These are phyloP conservation scores for Trissoscelio sp. DNA, from an alignment of 2,888 invertebrate species.

Conservation along the genomic window DNA sequence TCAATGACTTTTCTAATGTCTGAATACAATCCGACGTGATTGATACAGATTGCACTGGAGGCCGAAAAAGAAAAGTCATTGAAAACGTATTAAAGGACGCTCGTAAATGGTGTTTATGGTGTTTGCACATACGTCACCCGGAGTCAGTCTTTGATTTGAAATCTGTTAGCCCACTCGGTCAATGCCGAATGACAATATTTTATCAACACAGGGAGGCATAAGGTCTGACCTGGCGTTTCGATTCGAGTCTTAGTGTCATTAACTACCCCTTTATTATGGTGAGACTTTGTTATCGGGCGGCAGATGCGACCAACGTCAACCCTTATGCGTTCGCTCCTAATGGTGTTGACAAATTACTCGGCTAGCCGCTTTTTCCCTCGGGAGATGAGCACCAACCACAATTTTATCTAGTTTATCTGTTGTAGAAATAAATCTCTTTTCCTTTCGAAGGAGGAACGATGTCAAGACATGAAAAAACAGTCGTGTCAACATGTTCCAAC, in stretches of 20 bases:
- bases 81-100: slow-evolving; percentile 60
- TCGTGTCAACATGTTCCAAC: neutral
- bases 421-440: slow-evolving; percentile 44
- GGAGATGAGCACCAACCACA: slow-evolving; percentile 72
- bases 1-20: slow-evolving; percentile 46
- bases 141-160: slow-evolving; percentile 59
- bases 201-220: slow-evolving; percentile 81
- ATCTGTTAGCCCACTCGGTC: slow-evolving; percentile 70
- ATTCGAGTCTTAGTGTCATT: slow-evolving; percentile 78
- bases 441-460: neutral
- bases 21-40: slow-evolving; percentile 54
- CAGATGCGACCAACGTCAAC: slow-evolving; percentile 82
- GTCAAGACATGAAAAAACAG: neutral
- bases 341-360: slow-evolving; percentile 84
- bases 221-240: slow-evolving; percentile 73
- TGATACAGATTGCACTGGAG: slow-evolving; percentile 57
- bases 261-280: slow-evolving; percentile 82
- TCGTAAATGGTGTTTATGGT: slow-evolving; percentile 65
- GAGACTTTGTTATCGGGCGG: slow-evolving; percentile 73
- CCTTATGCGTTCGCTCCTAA: slow-evolving; percentile 79
- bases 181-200: slow-evolving; percentile 80
- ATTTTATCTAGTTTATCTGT: slow-evolving; percentile 64
- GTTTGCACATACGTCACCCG: slow-evolving; percentile 62
- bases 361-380: slow-evolving; percentile 80
- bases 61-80: slow-evolving; percentile 66